These are phyloP conservation scores for Odontomyia ornata DNA, from an alignment of 2,888 invertebrate genomes.

Conservation along the genomic window DNA sequence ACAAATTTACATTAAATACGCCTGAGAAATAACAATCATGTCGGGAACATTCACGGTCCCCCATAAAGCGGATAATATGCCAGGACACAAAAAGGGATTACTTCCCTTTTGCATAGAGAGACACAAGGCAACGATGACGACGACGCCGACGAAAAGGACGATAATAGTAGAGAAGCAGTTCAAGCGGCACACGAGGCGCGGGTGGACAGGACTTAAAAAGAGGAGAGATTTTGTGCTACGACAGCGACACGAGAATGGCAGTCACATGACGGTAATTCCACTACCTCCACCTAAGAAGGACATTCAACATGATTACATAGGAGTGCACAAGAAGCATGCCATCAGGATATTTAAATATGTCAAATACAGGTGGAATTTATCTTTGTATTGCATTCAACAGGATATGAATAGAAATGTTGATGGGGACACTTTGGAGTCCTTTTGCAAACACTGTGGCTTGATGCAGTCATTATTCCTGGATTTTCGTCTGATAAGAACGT, in stretches of 20 bases:
- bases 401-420: not conserved
- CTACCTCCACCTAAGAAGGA: not conserved
- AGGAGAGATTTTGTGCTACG: not conserved
- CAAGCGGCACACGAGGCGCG: not conserved
- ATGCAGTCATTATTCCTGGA: no score
- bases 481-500: no score
- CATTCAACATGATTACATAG: not conserved
- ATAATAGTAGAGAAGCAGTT: no score
- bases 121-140: not conserved
- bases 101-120: constrained; percentile 1
- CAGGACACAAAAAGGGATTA: constrained; percentile 22
- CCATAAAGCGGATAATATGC: constrained; percentile 16
- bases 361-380: constrained; percentile 22
- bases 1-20: constrained; percentile 35
- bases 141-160: not conserved
- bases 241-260: not conserved
- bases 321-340: not conserved
- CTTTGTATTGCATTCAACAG: constrained; percentile 25
- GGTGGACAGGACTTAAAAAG: no score
- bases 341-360: constrained; percentile 28
- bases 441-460: not conserved
- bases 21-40: constrained; percentile 37
- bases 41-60: constrained; percentile 26
- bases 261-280: not conserved
- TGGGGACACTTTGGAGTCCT: not conserved